Evolutionary conservation across 2,797 vertebrate genomes (phyloP).

Genomic region (Spheniscus humboldti): DNA sequence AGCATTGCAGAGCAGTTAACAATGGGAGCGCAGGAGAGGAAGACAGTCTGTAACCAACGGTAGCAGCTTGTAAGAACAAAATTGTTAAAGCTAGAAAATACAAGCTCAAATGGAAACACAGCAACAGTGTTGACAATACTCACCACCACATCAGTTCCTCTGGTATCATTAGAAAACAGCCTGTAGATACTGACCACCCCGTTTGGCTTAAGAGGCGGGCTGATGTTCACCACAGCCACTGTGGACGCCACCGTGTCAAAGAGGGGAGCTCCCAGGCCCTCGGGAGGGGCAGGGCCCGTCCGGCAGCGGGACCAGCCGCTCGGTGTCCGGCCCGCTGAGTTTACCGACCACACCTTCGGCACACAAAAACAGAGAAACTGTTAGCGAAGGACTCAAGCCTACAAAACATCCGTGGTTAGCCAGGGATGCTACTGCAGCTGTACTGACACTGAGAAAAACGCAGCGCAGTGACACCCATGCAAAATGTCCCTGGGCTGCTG

Average conservation of each 20-base stretch:
- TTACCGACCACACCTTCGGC: slow-evolving; percentile 86
- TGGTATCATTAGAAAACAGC: slow-evolving; percentile 77
- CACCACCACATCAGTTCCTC: slow-evolving; percentile 79
- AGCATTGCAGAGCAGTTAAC: not conserved
- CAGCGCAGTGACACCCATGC: fast-evolving
- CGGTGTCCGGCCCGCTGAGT: slow-evolving; percentile 79
- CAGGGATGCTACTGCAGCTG: not conserved
- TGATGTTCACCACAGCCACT: slow-evolving; percentile 83
- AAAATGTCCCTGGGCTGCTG: not conserved
- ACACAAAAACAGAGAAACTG: not conserved
- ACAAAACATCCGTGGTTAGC: not conserved
- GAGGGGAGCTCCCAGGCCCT: slow-evolving; percentile 78
- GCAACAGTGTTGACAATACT: slow-evolving; percentile 15
- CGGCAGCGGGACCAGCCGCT: slow-evolving; percentile 83
- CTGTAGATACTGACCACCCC: slow-evolving; percentile 88
- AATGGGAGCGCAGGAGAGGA: not conserved
- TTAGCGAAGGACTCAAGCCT: not conserved
- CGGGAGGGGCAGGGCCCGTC: slow-evolving; percentile 88
- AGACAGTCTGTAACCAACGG: not conserved
- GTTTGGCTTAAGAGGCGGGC: slow-evolving; percentile 79
- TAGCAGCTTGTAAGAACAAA: not conserved
- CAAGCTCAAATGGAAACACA: not conserved
- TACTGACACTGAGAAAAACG: not conserved
- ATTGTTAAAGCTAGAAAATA: not conserved
- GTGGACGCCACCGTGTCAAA: slow-evolving; percentile 81